A percentile compares a stretch with the other conserved stretches of the same genome.
Evolutionary conservation across 2,797 vertebrate genomes (phyloP).

Genomic region (Rhabdophis nuchalis): DNA sequence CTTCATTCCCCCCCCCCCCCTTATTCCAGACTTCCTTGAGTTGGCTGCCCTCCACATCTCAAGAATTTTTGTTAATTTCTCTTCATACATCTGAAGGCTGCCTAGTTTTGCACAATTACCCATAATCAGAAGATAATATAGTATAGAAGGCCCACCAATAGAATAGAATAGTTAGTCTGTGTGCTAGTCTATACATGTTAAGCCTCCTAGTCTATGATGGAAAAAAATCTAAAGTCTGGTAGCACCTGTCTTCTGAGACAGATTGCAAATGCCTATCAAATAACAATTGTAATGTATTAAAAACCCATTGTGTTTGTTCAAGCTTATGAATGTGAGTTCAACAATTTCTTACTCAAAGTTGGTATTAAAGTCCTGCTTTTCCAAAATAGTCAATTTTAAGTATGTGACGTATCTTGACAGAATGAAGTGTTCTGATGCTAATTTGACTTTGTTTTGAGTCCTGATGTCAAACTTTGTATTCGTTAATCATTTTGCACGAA

Average conservation of each 20-base stretch:
- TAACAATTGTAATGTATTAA: not conserved
- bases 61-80: not conserved
- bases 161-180: not conserved
- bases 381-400: not conserved
- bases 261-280: not conserved
- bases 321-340: not conserved
- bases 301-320: not conserved
- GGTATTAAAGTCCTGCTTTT: not conserved
- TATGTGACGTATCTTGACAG: not conserved
- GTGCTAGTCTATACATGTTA: not conserved
- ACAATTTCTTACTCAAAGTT: not conserved
- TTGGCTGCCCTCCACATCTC: not conserved
- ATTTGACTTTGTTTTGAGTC: not conserved
- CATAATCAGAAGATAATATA: not conserved
- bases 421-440: not conserved
- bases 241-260: not conserved
- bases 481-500: not conserved
- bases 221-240: not conserved
- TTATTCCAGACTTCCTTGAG: not conserved
- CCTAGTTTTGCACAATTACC: not conserved
- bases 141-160: not conserved
- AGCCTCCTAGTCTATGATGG: not conserved
- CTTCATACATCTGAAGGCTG: too few species aligned
- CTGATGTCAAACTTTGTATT: not conserved
- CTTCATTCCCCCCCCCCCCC: not conserved